A percentile compares a stretch with the other conserved stretches of the same genome.
phyloP scores from a whole-genome alignment of 2,888 invertebrate species.

The Drosophila glabriapex region DNA sequence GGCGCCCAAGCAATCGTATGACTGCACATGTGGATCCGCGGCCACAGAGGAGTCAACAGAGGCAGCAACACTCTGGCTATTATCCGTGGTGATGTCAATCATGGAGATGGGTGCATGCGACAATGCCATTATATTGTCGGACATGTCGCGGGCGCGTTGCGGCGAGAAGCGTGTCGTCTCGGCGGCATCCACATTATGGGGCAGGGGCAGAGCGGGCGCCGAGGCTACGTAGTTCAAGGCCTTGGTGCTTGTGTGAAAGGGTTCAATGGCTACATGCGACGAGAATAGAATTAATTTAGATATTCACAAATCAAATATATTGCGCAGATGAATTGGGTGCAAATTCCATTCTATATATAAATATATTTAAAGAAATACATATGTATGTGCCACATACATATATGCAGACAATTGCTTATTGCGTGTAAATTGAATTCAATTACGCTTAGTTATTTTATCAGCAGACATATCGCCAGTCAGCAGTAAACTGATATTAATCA shows the following conservation, averaged over 20 bases:
- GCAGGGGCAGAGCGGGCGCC: constrained; percentile 87
- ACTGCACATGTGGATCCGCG: constrained; percentile 88
- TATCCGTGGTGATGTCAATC: constrained; percentile 80
- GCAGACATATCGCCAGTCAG: constrained; percentile 14
- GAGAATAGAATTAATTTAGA: constrained; percentile 10
- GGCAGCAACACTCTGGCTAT: constrained; percentile 40
- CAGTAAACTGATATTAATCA: constrained; percentile 31
- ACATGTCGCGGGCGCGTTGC: constrained; percentile 88
- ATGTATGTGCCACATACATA: neutral
- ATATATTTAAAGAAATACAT: neutral
- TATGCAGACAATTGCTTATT: constrained; percentile 18
- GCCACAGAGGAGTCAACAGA: constrained; percentile 74
- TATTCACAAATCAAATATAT: constrained; percentile 17
- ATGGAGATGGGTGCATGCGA: constrained; percentile 84
- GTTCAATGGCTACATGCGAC: constrained; percentile 46
- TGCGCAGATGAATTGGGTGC: constrained; percentile 50
- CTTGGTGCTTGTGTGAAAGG: constrained; percentile 67
- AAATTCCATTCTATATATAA: constrained; percentile 34
- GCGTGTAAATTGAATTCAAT: constrained; percentile 49
- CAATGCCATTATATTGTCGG: constrained; percentile 87
- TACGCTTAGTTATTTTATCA: constrained; percentile 23
- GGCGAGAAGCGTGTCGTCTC: constrained; percentile 89
- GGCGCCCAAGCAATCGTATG: constrained; percentile 89
- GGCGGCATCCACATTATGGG: constrained; percentile 88
- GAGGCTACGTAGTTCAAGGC: constrained; percentile 87